Conservation (phyloP, 2,888 invertebrate species). For the Calephelis perditalis region DNA sequence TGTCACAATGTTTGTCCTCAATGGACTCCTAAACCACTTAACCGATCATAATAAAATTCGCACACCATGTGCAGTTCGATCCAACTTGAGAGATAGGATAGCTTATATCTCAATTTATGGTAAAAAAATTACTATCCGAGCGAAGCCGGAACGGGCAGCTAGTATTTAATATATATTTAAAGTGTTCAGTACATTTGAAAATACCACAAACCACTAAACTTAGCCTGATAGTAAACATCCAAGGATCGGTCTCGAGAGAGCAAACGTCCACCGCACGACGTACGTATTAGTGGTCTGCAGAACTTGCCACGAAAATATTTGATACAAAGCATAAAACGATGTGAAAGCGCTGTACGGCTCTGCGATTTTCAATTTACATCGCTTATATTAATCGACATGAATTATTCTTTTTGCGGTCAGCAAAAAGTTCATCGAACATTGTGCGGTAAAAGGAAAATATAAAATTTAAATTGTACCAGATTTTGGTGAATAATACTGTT, state of each 20-base stretch:
- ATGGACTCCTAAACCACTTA: too few relatives aligned
- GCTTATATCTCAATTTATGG: too few relatives aligned
- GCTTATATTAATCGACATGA: constrained; percentile 12
- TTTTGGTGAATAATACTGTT: background rate
- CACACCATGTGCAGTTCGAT: too few relatives aligned
- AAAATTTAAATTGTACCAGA: background rate
- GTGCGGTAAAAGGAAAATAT: constrained; percentile 1
- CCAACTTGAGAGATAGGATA: too few relatives aligned
- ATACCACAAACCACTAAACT: constrained; percentile 3
- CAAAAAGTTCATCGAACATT: constrained; percentile 14
- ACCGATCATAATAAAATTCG: too few relatives aligned
- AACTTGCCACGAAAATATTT: constrained; percentile 43
- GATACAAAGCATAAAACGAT: constrained; percentile 8
- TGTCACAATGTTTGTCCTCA: too few relatives aligned
- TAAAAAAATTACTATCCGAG: too few relatives aligned
- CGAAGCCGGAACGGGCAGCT: too few relatives aligned
- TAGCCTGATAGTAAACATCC: background rate
- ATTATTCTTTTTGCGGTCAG: constrained; percentile 5
- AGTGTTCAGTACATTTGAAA: background rate
- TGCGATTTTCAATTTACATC: constrained; percentile 6
- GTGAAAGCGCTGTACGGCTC: background rate
- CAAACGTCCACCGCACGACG: constrained; percentile 46
- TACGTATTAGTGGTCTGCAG: constrained; percentile 64
- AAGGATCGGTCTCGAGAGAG: background rate
- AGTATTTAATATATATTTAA: too few relatives aligned